Percentiles rank a stretch among this genome's conserved stretches.
These are phyloP conservation scores for Melanocharis versteri DNA, from an alignment of 2,113 vertebrate species.

Conservation along the genomic window DNA sequence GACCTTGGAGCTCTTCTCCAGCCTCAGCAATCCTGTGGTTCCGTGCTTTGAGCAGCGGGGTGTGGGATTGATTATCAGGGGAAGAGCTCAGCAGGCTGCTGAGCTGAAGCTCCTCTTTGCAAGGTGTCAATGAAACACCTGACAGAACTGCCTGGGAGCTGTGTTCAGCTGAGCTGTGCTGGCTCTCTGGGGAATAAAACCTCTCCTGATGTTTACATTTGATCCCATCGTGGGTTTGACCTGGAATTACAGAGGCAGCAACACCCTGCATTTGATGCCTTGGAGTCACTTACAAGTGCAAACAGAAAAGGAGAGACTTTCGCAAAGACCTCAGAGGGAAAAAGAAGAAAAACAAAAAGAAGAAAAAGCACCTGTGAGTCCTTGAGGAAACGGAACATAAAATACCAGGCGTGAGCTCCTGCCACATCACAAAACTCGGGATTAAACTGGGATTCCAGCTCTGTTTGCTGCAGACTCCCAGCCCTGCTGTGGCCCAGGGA, in stretches of 20 bases:
- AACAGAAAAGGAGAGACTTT: background rate
- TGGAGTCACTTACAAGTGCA: background rate
- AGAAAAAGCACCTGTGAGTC: background rate
- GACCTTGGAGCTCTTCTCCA: background rate
- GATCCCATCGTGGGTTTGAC: background rate
- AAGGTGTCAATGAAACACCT: background rate
- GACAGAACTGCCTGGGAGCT: background rate
- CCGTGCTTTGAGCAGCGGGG: fast-evolving
- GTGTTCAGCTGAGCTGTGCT: background rate
- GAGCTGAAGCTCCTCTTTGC: background rate
- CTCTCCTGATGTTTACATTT: background rate
- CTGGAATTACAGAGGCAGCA: background rate
- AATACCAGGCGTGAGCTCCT: background rate
- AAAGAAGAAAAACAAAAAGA: background rate
- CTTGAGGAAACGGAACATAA: background rate
- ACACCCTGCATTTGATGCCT: background rate
- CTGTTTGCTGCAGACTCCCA: background rate
- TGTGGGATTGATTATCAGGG: background rate
- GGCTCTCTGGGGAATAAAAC: background rate
- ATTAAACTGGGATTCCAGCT: background rate
- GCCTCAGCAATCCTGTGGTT: fast-evolving
- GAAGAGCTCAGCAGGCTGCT: background rate
- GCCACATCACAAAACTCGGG: background rate
- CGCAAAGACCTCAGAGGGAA: background rate
- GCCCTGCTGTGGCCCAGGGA: background rate